These are phyloP conservation scores for Pygoscelis antarcticus DNA, from an alignment of 2,113 vertebrate species.

Conservation along the genomic window DNA sequence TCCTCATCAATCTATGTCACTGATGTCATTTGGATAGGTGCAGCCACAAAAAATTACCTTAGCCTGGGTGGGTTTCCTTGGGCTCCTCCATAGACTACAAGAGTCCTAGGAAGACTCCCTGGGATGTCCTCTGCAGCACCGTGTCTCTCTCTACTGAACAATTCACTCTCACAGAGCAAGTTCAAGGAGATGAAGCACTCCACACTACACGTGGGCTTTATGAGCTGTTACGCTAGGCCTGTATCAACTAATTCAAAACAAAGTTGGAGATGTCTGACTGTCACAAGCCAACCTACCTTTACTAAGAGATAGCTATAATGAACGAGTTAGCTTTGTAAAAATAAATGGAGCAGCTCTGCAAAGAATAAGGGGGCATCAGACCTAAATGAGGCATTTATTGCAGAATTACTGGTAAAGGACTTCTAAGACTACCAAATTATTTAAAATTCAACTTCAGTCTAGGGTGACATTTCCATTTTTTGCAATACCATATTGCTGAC, in stretches of 20 bases:
- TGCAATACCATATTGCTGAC: neutral
- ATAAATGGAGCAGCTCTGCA: neutral
- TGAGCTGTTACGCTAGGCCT: neutral
- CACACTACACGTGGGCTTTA: rapidly evolving
- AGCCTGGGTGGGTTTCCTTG: neutral
- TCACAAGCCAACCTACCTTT: neutral
- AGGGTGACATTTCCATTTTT: neutral
- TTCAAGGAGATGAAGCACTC: neutral
- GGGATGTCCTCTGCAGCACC: neutral
- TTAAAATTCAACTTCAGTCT: neutral
- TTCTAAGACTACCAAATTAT: neutral
- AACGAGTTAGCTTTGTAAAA: neutral
- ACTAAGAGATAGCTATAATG: neutral
- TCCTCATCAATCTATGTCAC: neutral
- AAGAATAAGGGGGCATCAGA: neutral
- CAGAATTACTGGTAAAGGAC: neutral
- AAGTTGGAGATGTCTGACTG: neutral
- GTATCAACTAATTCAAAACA: neutral
- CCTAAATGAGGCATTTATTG: neutral
- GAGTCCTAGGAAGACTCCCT: neutral
- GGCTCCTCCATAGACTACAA: neutral
- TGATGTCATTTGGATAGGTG: neutral
- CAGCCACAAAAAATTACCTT: neutral
- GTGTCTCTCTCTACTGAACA: neutral
- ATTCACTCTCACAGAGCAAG: neutral